Evolutionary conservation across 2,888 invertebrate species (phyloP).

Genomic region (Strigamia maritima): DNA sequence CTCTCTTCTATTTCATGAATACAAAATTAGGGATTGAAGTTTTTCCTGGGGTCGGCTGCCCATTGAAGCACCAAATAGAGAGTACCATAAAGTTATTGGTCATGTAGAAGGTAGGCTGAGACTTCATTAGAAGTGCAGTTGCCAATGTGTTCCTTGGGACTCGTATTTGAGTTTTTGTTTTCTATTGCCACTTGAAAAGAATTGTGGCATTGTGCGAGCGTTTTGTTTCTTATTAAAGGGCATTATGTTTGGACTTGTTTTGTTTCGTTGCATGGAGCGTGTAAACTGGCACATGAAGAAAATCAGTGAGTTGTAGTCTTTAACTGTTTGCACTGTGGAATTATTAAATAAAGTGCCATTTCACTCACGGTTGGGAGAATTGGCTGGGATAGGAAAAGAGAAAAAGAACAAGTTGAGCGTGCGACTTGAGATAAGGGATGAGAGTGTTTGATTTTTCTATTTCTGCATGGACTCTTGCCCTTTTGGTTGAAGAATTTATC

Average conservation of each 20-base stretch:
- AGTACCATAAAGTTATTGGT: slow-evolving; percentile 11
- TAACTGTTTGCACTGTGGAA: slow-evolving; percentile 8
- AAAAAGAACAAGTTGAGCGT: not conserved
- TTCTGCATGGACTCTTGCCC: not conserved
- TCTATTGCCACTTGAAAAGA: not conserved
- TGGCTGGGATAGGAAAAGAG: not conserved
- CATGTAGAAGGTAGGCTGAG: not conserved
- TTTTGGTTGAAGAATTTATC: not conserved
- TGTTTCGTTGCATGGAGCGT: not conserved
- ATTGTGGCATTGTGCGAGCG: not conserved
- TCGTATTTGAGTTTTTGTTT: slow-evolving; percentile 4
- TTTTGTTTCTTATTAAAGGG: slow-evolving; percentile 6
- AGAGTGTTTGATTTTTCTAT: not conserved
- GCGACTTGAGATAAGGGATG: not conserved
- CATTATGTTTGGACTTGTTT: not conserved
- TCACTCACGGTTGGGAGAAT: slow-evolving; percentile 4
- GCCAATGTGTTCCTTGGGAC: not conserved
- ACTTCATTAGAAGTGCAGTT: slow-evolving; percentile 16
- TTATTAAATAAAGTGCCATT: slow-evolving; percentile 29
- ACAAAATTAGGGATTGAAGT: slow-evolving; percentile 11
- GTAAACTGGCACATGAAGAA: not conserved
- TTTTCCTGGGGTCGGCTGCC: not conserved
- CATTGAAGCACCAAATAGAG: not conserved
- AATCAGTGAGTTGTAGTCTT: slow-evolving; percentile 22
- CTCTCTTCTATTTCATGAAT: slow-evolving; percentile 14